Percentiles rank a stretch among this genome's conserved stretches.
phyloP scores from a whole-genome alignment of 2,888 invertebrate genomes.

The Thera britannica region DNA sequence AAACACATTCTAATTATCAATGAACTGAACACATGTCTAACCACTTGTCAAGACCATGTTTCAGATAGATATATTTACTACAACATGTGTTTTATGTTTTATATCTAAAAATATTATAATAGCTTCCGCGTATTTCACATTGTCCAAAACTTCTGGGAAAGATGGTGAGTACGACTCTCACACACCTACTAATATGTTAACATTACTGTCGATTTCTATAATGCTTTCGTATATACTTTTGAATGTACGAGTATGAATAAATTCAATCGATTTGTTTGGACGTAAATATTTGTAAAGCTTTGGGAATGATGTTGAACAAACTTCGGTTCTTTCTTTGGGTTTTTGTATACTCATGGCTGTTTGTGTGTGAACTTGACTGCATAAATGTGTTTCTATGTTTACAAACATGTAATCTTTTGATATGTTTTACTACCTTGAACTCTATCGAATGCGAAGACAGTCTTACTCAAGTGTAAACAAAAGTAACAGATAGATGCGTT shows the following conservation, averaged over 20 bases:
- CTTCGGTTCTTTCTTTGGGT: conserved; percentile 30
- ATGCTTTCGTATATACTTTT: conserved; percentile 43
- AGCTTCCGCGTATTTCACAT: conserved; percentile 56
- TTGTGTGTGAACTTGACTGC: conserved; percentile 12
- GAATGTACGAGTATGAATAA: conserved; percentile 48
- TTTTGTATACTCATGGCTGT: conserved; percentile 14
- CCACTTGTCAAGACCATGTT: conserved; percentile 26
- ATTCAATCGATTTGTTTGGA: conserved; percentile 44
- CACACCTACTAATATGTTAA: conserved; percentile 58
- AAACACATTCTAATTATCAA: conserved; percentile 23
- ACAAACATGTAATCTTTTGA: conserved; percentile 8
- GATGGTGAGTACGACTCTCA: conserved; percentile 51
- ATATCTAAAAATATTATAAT: conserved; percentile 48
- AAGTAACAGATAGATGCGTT: conserved; percentile 5
- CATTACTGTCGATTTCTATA: conserved; percentile 54
- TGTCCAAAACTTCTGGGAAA: conserved; percentile 51
- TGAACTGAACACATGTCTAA: conserved; percentile 39
- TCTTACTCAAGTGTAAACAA: conserved; percentile 9
- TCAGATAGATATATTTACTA: conserved; percentile 17
- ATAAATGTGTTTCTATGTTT: conserved; percentile 16
- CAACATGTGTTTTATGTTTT: conserved; percentile 47
- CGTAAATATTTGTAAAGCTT: conserved; percentile 45
- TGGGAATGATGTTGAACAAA: conserved; percentile 29
- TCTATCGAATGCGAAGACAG: conserved; percentile 4
- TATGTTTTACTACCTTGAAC: conserved; percentile 10